Evolutionary conservation across 2,113 vertebrate genomes (phyloP).

Genomic region (Sigmodon hispidus): DNA sequence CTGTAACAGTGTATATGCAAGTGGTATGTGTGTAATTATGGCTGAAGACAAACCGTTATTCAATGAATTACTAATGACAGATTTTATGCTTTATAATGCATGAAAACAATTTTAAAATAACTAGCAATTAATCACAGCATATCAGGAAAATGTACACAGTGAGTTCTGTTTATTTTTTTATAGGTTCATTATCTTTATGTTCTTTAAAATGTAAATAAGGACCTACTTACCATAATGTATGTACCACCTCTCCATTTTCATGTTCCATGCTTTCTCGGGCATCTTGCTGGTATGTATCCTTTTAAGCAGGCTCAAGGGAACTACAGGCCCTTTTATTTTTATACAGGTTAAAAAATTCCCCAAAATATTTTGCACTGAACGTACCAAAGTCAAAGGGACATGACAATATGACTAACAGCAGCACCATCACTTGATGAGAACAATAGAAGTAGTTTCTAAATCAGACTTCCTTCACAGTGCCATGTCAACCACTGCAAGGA

Average conservation of each 20-base stretch:
- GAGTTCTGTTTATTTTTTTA: conserved; percentile 87
- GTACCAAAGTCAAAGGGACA: conserved; percentile 89
- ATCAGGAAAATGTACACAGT: conserved; percentile 86
- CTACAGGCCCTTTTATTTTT: conserved; percentile 89
- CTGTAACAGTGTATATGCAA: conserved; percentile 82
- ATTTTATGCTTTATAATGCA: conserved; percentile 89
- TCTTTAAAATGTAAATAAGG: conserved; percentile 84
- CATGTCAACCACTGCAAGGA: conserved; percentile 83
- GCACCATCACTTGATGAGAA: conserved; percentile 81
- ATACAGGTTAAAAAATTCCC: conserved; percentile 85
- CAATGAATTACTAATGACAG: conserved; percentile 81
- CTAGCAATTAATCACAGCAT: conserved; percentile 86
- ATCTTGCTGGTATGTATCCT: conserved; percentile 84
- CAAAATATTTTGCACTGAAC: conserved; percentile 88
- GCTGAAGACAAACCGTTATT: conserved; percentile 82
- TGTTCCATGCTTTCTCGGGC: conserved; percentile 79
- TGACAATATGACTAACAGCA: conserved; percentile 80
- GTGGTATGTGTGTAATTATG: conserved; percentile 73
- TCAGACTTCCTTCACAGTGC: conserved; percentile 82
- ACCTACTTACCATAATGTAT: conserved; percentile 72
- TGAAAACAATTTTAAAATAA: conserved; percentile 86
- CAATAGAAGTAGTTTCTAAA: conserved; percentile 81
- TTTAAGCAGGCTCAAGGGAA: conserved; percentile 85
- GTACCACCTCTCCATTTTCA: conserved; percentile 78
- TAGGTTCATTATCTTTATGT: conserved; percentile 84